Base-by-base conservation (phyloP, 2,888 invertebrate genomes). In the Oligia fasciuncula region DNA sequence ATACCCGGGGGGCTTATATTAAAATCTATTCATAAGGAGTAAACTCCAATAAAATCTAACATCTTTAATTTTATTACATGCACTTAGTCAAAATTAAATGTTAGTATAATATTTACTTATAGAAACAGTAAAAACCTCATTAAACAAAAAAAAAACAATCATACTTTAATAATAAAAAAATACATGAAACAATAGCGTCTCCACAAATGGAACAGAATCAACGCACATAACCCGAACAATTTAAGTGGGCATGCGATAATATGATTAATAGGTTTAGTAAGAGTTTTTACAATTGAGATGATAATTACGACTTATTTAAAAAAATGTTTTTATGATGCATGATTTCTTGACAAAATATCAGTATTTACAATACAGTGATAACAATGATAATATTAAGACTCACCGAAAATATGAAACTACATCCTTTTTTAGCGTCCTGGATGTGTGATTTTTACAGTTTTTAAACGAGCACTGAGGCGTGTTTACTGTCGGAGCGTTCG, bases 381-480 rank as follows among this genome's bases (percentile, higher is more conserved):
- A 49, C 23, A 35, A 49, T 57, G 57, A 14, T 49, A 63, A 72
- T 46, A 62, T 49, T 29, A 62, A 19, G 62, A 62, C 62, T 73
- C 49, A 46, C 72, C 35, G 62, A 62, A 72, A 46, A 29, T 49
- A 62, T 72, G 72, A 65, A 65, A 73, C 19, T 65, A 11, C 65
- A n/a, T 73, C 49, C 51, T 40, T 40, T 40, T 40, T 6, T 5
- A 40, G 40, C 40, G 5, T 5, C 40, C 40, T 40, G 40, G 40
- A 40, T 40, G 40, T 40, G 40, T 5, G 40, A 40, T 5, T 40
- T 40, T 40, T 40, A 40, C 40, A 6, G 5, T 29, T n/a, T 72
- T 46, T 72, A 43, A 72, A 60, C 29, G 71, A 72, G 43, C 71
- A 72, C 19, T 57, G 23, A 54, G 60, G 29, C 43, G 60, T 72